Conservation (phyloP, 2,113 vertebrate species). For the Pontoporia blainvillei region DNA sequence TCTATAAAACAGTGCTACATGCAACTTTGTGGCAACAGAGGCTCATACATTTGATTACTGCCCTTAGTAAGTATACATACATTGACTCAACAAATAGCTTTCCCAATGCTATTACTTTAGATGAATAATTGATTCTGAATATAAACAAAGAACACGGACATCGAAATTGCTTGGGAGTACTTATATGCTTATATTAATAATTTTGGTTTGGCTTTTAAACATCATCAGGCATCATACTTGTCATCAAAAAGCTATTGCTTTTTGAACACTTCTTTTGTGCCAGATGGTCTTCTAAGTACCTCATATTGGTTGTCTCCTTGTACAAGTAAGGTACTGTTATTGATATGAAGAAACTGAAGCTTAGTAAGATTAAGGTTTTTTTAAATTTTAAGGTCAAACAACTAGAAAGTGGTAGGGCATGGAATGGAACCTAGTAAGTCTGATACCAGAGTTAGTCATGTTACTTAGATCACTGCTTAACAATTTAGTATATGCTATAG, state of each 20-base stretch:
- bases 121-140: background rate
- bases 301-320: background rate
- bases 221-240: background rate
- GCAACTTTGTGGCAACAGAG: background rate
- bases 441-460: background rate
- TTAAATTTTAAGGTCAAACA: background rate
- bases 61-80: background rate
- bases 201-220: conserved; percentile 8
- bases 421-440: background rate
- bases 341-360: background rate
- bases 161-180: background rate
- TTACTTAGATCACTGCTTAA: background rate
- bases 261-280: background rate
- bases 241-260: background rate
- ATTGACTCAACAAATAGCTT: background rate
- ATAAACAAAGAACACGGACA: background rate
- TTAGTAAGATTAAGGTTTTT: background rate
- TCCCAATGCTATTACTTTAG: background rate
- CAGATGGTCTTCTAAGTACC: background rate
- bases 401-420: background rate
- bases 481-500: background rate
- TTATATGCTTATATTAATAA: background rate
- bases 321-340: background rate
- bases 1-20: background rate
- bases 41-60: background rate